phyloP scores from a whole-genome alignment of 2,797 vertebrate genomes.

The Sebastes iracundus region DNA sequence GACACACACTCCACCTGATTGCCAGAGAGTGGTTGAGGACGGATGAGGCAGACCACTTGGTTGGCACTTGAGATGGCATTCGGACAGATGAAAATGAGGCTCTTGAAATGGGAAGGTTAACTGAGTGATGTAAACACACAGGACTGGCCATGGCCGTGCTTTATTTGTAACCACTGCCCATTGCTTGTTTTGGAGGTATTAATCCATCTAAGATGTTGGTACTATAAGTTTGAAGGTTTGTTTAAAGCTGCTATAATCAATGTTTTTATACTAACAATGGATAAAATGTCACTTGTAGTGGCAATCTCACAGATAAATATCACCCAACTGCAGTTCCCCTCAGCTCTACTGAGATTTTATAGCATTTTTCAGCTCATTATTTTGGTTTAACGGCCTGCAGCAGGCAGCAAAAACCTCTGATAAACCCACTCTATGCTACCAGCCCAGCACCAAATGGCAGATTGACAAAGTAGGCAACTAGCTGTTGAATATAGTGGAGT shows the following conservation, averaged over 20 bases:
- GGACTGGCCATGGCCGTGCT: background rate
- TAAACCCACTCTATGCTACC: background rate
- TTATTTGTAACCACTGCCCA: background rate
- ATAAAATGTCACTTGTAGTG: background rate
- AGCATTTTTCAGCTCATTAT: background rate
- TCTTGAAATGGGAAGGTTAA: constrained; percentile 54
- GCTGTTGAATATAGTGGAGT: background rate
- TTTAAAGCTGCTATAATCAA: background rate
- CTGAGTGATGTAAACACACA: constrained; percentile 45
- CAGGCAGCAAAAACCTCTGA: background rate
- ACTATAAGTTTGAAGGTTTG: background rate
- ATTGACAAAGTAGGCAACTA: background rate
- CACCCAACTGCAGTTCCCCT: background rate
- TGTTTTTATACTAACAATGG: background rate
- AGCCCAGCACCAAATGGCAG: background rate
- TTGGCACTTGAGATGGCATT: constrained; percentile 52
- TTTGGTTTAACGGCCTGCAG: background rate
- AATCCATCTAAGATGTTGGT: background rate
- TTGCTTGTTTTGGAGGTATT: background rate
- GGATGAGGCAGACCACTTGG: constrained; percentile 43
- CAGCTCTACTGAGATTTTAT: background rate
- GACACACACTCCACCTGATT: constrained; percentile 62
- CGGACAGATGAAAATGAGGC: constrained; percentile 57
- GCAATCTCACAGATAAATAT: background rate
- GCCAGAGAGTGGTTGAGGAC: constrained; percentile 41